Evolutionary conservation across 1,140 invertebrate genomes (phyloP).

Genomic region (Luehdorfia chinensis): DNA sequence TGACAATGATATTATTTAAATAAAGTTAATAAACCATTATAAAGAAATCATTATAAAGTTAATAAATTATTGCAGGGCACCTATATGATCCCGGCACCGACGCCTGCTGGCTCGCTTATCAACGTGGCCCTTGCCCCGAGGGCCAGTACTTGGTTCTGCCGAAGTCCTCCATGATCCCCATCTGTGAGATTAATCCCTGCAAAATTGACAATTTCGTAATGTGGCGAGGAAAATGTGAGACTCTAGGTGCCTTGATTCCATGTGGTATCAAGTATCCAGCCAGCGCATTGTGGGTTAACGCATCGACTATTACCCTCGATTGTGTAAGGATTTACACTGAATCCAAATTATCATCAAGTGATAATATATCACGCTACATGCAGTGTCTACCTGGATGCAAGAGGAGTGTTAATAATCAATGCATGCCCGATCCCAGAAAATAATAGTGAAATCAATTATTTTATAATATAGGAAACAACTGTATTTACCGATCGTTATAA

Average conservation of each 20-base stretch:
- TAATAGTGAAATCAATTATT: conserved; percentile 20
- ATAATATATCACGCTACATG: background rate
- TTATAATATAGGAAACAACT: too few species aligned
- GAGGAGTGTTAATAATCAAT: conserved; percentile 41
- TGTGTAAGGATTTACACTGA: conserved; percentile 60
- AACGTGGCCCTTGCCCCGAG: conserved; percentile 79
- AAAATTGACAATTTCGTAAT: conserved; percentile 62
- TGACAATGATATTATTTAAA: too few species aligned
- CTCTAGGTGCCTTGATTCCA: conserved; percentile 58
- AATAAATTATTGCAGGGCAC: conserved; percentile 66
- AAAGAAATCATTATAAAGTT: background rate
- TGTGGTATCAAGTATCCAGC: conserved; percentile 53
- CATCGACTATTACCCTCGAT: conserved; percentile 62
- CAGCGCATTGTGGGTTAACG: conserved; percentile 69
- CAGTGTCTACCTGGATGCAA: conserved; percentile 49
- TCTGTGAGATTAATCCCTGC: conserved; percentile 80
- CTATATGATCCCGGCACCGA: conserved; percentile 80
- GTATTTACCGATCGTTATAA: too few species aligned
- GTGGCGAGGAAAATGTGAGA: conserved; percentile 74
- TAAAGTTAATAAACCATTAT: too few species aligned
- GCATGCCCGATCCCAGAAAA: conserved; percentile 19
- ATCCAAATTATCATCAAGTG: conserved; percentile 35
- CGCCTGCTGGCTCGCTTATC: conserved; percentile 79
- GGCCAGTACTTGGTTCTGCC: conserved; percentile 78
- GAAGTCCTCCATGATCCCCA: conserved; percentile 72